Percentiles rank a stretch among this genome's conserved stretches.
phyloP scores from a whole-genome alignment of 2,797 vertebrate species.

The Arrhamphus sclerolepis region DNA sequence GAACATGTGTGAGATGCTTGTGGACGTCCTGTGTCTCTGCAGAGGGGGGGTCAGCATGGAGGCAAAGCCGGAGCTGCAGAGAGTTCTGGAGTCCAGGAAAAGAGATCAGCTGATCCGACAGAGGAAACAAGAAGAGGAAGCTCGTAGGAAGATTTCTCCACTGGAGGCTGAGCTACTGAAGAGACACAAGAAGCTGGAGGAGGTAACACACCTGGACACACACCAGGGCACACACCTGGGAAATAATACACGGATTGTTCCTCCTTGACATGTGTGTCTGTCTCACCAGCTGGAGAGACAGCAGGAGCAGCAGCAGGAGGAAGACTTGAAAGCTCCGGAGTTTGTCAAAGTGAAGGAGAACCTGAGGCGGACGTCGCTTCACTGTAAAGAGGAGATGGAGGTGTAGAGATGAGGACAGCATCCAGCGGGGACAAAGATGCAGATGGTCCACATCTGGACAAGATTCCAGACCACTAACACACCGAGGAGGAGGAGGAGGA shows the following conservation, averaged over 20 bases:
- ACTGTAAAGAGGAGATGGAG: constrained; percentile 81
- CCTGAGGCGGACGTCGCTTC: constrained; percentile 85
- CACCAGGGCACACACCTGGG: too few species aligned
- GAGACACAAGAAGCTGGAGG: constrained; percentile 89
- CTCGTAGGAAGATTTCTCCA: constrained; percentile 89
- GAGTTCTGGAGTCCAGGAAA: constrained; percentile 90
- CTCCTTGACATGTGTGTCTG: neutral
- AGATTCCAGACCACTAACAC: neutral
- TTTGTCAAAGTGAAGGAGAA: constrained; percentile 97
- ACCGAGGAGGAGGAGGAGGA: neutral
- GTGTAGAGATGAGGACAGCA: constrained; percentile 68
- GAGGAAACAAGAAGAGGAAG: constrained; percentile 90
- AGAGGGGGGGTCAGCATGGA: constrained; percentile 81
- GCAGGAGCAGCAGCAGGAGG: constrained; percentile 73
- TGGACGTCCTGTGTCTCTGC: neutral
- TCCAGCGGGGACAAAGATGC: constrained; percentile 4
- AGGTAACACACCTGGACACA: constrained; percentile 76
- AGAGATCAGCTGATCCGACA: constrained; percentile 90
- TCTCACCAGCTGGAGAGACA: constrained; percentile 54
- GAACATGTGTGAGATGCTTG: too few species aligned
- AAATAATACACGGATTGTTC: too few species aligned
- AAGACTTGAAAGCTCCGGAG: constrained; percentile 86
- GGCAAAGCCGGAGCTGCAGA: constrained; percentile 91
- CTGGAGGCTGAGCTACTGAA: constrained; percentile 92
- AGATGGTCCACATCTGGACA: neutral